These are phyloP conservation scores for Leptopterna dolabrata DNA, from an alignment of 2,888 invertebrate species.

Conservation along the genomic window DNA sequence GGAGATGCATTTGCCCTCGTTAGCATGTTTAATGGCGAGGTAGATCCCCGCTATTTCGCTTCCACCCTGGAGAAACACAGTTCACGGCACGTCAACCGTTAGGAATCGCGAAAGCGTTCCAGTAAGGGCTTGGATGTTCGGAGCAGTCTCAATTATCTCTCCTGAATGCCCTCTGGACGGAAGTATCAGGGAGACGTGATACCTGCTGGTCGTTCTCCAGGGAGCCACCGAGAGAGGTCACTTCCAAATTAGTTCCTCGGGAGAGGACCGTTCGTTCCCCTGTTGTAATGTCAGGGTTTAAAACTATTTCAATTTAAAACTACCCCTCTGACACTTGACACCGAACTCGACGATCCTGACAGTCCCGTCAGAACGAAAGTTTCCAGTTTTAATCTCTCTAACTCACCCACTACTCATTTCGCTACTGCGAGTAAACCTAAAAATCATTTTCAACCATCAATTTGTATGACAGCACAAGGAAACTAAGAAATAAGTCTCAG, in stretches of 20 bases:
- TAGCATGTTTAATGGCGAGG: conserved; percentile 8
- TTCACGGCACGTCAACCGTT: neutral
- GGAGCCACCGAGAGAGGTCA: neutral
- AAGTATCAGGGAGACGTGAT: neutral
- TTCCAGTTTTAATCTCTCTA: neutral
- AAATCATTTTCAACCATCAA: too few species aligned
- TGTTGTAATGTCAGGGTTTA: conserved; percentile 10
- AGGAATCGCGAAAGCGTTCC: neutral
- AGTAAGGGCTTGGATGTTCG: neutral
- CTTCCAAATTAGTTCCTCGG: neutral
- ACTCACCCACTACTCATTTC: too few species aligned
- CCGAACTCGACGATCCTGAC: neutral
- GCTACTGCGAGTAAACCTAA: too few species aligned
- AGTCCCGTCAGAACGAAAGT: neutral
- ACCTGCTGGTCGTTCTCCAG: neutral
- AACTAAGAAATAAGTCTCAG: too few species aligned
- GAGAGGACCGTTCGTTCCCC: neutral
- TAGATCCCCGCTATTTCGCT: neutral
- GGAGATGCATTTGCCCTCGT: conserved; percentile 15
- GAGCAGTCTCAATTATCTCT: conserved; percentile 15
- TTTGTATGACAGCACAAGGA: too few species aligned
- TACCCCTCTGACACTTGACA: neutral
- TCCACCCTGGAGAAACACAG: neutral
- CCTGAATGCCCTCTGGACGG: neutral
- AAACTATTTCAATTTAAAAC: conserved; percentile 19